phyloP scores from a whole-genome alignment of 2,888 invertebrate species.

The Athalia rosae region DNA sequence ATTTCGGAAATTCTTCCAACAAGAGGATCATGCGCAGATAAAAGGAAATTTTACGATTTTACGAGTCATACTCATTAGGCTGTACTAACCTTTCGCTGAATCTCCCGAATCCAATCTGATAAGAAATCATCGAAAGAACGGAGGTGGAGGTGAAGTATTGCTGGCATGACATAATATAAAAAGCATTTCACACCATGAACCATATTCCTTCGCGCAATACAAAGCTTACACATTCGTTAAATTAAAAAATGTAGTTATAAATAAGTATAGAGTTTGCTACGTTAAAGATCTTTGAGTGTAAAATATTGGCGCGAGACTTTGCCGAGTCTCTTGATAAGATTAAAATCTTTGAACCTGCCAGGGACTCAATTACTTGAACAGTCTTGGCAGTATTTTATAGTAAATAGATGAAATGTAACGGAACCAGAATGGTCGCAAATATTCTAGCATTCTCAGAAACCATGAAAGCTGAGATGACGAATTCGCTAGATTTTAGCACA shows the following conservation, averaged over 20 bases:
- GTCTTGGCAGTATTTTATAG: slow-evolving; percentile 21
- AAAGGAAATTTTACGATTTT: background rate
- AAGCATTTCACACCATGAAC: background rate
- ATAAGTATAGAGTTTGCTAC: background rate
- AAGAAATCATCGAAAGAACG: too few relatives aligned
- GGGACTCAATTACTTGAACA: slow-evolving; percentile 22
- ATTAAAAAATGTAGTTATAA: background rate
- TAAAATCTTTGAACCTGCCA: slow-evolving; percentile 19
- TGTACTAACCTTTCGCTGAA: too few relatives aligned
- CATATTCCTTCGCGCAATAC: slow-evolving; percentile 19
- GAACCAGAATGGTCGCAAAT: too few relatives aligned
- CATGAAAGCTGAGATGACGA: too few relatives aligned
- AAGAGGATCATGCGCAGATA: background rate
- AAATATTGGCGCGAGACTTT: too few relatives aligned
- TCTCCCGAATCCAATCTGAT: too few relatives aligned
- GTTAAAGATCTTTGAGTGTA: too few relatives aligned
- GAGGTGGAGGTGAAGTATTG: background rate
- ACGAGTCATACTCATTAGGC: background rate
- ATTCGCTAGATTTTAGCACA: too few relatives aligned
- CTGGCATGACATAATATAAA: background rate
- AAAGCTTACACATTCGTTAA: slow-evolving; percentile 38
- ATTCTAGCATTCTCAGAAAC: too few relatives aligned
- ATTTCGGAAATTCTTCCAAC: too few relatives aligned
- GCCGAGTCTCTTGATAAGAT: too few relatives aligned
- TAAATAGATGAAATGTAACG: too few relatives aligned